Base-by-base conservation (phyloP, 2,797 vertebrate genomes). In the Lepilemur ruficaudatus region DNA sequence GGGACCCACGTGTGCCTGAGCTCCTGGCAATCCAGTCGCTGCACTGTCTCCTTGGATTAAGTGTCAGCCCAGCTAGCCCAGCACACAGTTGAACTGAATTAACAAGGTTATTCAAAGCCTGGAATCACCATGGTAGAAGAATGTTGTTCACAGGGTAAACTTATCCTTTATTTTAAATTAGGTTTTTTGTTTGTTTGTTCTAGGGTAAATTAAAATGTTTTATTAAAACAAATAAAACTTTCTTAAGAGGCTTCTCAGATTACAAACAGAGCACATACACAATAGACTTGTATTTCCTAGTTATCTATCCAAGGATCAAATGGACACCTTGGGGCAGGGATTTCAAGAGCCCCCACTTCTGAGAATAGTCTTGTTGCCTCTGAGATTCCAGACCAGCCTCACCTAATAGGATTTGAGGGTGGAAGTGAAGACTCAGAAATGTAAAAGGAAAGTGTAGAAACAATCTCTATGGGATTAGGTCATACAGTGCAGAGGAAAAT, bases 41-140 rank as follows among this genome's bases (percentile, higher is more conserved):
- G 46, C 22, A 85, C 87, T 94, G 88, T 70, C 94, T 95, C 73
- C 94, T 78, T 91, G 90, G 88, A 95, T 96, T 91, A 90, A 80
- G 35, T 48, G 4, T 57, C 41, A 5, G 52, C 35, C 15, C 70
- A 32, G 32, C 22, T 22, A 59, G 32, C 7, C 79, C 78, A 87
- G 67, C 5, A 65, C 46, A 46, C 8, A 1, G 23, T 1, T 93
- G 72, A 72, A 89, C 46, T 91, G 80, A 89, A 94, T 96, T 94
- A 86, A 92, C 28, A 52, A 96, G 78, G 25, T 72, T 96, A 84
- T 92, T 94, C 32, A 88, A 92, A 95, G 94, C 82, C 89, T 69
- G 28, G 78, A 81, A 91, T 88, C 73, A n/a, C 38, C 11, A 2
- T 28, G 75, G 69, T 28, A 70, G 79, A 94, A n/a, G 73, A 93